Base-by-base conservation (phyloP, 2,888 invertebrate genomes). In the Drosophila formosana region DNA sequence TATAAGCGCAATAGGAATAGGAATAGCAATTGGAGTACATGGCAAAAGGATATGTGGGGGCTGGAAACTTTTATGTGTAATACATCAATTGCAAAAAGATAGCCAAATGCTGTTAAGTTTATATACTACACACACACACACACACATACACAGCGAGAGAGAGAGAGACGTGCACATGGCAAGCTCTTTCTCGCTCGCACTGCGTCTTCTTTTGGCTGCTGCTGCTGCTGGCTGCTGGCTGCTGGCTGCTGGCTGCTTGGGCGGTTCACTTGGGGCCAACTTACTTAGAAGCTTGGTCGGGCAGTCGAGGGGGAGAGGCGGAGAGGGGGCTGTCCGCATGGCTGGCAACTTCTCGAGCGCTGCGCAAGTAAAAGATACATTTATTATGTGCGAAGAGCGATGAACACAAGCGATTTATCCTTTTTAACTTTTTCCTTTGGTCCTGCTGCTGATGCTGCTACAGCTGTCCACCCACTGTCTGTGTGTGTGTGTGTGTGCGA, bases 61-160 rank as follows among this genome's bases (percentile, higher is more conserved):
- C 83, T 85, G 85, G 84, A 86, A 86, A 86, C 74, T 88, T 86
- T 87, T 80, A 85, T 90, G 89, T 88, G 90, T 90, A 90, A 90
- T 90, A 90, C 90, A 90, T 90, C 90, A 90, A 90, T 90, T 90
- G 90, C 91, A 90, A 91, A 90, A 90, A 90, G 85, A 89, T 90
- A 91, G 90, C 85, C 91, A 84, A 84, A 84, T 84, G 89, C 82
- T 90, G 89, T 89, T 85, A 85, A 85, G 88, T 86, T 86, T 89
- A 86, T 86, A 88, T 89, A 89, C 88, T 85, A 76, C 74, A 83
- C 66, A 81, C 28, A 60, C 43, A 63, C 32, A 30, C 18, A 18
- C 18, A 18, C 18, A 18, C 18, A 18, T 2, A 18, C 18, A 50
- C 25, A 41, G 41, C 13, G 25, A 30, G 32, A 39, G 39, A 23